phyloP scores from a whole-genome alignment of 2,797 vertebrate species.

The Cyclura pinguis region DNA sequence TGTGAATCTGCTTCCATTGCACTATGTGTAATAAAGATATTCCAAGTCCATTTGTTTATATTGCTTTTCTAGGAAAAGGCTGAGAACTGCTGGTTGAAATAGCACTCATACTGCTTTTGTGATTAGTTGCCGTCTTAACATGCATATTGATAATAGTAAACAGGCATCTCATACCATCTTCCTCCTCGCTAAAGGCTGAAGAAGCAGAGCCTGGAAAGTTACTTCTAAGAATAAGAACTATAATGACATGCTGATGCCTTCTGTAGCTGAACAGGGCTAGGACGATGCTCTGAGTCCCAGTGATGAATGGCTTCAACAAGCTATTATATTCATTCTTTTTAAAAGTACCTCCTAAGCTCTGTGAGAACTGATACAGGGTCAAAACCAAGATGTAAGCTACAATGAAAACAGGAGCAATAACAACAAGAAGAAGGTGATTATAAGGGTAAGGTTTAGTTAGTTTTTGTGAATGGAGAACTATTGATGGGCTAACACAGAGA shows the following conservation, averaged over 20 bases:
- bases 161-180: background rate
- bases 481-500: background rate
- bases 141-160: background rate
- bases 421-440: too few relatives aligned
- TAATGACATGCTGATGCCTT: background rate
- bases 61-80: background rate
- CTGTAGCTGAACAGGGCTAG: background rate
- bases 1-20: background rate
- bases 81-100: background rate
- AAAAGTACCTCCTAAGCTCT: background rate
- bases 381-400: background rate
- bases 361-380: background rate
- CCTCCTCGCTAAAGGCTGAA: background rate
- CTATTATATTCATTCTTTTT: background rate
- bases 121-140: background rate
- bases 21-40: background rate
- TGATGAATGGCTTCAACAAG: background rate
- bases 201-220: background rate
- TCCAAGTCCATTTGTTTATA: background rate
- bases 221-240: background rate
- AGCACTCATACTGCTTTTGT: background rate
- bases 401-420: background rate
- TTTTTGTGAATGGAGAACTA: background rate
- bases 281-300: too few relatives aligned
- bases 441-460: background rate